These are phyloP conservation scores for Gastracanthus pulcherrimus DNA, from an alignment of 2,888 invertebrate species.

Conservation along the genomic window DNA sequence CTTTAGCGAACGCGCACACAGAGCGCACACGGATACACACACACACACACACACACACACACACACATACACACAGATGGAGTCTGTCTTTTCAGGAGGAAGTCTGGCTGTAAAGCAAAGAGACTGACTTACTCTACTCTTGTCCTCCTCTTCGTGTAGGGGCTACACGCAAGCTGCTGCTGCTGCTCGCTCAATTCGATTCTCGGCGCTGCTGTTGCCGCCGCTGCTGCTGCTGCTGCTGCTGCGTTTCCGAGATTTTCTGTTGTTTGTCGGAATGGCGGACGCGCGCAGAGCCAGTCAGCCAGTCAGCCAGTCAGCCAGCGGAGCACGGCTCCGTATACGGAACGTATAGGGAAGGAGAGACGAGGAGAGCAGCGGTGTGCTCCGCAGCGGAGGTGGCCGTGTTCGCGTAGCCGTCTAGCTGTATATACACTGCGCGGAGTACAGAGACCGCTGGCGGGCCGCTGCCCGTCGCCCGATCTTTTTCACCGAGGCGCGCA, in stretches of 20 bases:
- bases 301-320: too few species aligned
- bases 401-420: too few species aligned
- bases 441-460: too few species aligned
- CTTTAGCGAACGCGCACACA: too few species aligned
- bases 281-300: slow-evolving; percentile 55
- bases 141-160: background rate
- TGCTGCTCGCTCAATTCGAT: background rate
- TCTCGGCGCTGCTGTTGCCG: background rate
- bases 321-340: background rate
- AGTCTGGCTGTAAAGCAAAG: background rate
- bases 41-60: too few species aligned
- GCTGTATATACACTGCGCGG: too few species aligned
- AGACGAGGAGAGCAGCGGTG: too few species aligned
- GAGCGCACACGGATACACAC: too few species aligned
- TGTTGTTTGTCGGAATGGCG: slow-evolving; percentile 60
- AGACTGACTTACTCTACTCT: slow-evolving; percentile 33
- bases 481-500: background rate
- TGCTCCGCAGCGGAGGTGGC: background rate
- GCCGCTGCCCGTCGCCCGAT: too few species aligned
- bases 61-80: too few species aligned
- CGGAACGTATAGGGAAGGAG: too few species aligned
- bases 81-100: too few species aligned
- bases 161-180: slow-evolving; percentile 17
- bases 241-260: slow-evolving; percentile 46
- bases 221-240: slow-evolving; percentile 14